These are phyloP conservation scores for Solen grandis DNA, from an alignment of 1,140 invertebrate species.

Conservation along the genomic window DNA sequence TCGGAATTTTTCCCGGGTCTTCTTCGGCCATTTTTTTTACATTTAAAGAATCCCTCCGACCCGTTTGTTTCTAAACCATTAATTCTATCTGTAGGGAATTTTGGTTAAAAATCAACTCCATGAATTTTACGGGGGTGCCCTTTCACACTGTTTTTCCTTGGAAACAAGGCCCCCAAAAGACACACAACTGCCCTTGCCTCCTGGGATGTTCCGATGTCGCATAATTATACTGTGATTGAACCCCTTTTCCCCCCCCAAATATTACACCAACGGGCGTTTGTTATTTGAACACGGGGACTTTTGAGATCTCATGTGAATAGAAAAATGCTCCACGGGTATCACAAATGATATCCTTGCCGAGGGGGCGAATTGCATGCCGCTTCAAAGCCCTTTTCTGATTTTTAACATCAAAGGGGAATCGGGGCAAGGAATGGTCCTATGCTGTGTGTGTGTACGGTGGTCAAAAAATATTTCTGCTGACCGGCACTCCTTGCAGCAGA, in stretches of 20 bases:
- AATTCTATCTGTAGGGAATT: too few relatives aligned
- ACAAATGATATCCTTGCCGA: background rate
- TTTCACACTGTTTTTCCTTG: slow-evolving; percentile 82
- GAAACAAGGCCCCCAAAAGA: slow-evolving; percentile 81
- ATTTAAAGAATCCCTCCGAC: too few relatives aligned
- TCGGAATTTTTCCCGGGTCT: too few relatives aligned
- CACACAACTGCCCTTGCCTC: slow-evolving; percentile 68
- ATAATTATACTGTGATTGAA: slow-evolving; percentile 13
- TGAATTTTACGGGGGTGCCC: too few relatives aligned
- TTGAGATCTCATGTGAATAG: background rate
- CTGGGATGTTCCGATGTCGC: background rate
- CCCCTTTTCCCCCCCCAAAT: background rate
- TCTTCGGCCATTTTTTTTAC: too few relatives aligned
- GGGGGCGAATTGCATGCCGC: slow-evolving; percentile 2
- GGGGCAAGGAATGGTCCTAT: background rate
- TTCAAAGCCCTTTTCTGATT: background rate
- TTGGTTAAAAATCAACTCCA: too few relatives aligned
- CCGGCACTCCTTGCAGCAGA: background rate
- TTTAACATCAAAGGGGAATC: background rate
- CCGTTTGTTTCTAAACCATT: too few relatives aligned
- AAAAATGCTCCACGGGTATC: slow-evolving; percentile 21
- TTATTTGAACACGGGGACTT: slow-evolving; percentile 12
- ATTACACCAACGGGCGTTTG: slow-evolving; percentile 5
- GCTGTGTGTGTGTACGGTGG: background rate
- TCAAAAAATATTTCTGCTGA: background rate